These are phyloP conservation scores for Melanitta fusca DNA, from an alignment of 2,797 vertebrate species.

Conservation along the genomic window DNA sequence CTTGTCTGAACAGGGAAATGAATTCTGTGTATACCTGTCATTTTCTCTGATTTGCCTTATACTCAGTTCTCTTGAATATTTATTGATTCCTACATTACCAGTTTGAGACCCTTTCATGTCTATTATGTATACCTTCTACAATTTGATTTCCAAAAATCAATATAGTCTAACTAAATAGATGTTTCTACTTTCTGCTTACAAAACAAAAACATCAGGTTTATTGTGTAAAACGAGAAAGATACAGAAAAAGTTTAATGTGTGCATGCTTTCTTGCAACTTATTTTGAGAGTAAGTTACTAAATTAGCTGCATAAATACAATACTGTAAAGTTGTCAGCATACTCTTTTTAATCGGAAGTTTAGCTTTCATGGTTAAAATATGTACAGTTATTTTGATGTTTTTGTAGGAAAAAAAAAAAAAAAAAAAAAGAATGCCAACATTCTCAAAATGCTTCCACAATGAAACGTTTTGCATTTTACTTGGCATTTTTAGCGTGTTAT, in stretches of 20 bases:
- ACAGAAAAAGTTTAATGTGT: not conserved
- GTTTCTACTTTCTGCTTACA: slow-evolving; percentile 45
- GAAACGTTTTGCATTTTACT: not conserved
- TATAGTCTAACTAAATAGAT: slow-evolving; percentile 62
- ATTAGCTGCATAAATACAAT: not conserved
- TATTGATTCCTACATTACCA: slow-evolving; percentile 59
- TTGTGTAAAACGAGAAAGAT: not conserved
- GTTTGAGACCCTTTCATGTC: slow-evolving; percentile 34
- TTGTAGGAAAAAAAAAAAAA: not conserved
- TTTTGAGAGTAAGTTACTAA: not conserved
- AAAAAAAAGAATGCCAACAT: not conserved
- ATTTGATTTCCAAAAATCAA: slow-evolving; percentile 63
- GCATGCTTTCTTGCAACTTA: not conserved
- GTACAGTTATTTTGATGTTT: not conserved
- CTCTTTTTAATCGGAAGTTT: not conserved
- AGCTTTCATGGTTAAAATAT: not conserved
- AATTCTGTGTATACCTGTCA: slow-evolving; percentile 55
- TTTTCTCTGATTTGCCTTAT: slow-evolving; percentile 50
- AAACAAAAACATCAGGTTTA: slow-evolving; percentile 42
- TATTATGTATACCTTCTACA: slow-evolving; percentile 4
- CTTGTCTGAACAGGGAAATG: slow-evolving; percentile 43
- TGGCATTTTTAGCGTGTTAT: not conserved
- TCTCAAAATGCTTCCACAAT: not conserved
- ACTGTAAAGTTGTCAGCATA: not conserved
- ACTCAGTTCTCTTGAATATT: slow-evolving; percentile 44